Evolutionary conservation across 2,888 invertebrate genomes (phyloP).

Genomic region (Eustalomyia histrio): DNA sequence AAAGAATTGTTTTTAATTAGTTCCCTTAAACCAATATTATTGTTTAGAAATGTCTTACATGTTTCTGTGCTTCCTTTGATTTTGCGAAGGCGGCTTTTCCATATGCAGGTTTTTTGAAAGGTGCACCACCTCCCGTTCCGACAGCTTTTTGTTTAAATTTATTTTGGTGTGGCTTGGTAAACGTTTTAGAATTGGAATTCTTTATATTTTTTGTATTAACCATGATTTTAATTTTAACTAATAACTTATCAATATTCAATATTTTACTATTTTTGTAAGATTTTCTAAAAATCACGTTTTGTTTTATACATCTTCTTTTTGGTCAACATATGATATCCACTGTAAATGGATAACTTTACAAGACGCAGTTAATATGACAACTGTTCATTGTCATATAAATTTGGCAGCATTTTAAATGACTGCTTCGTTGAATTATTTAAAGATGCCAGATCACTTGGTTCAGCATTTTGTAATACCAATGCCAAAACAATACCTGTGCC

Average conservation of each 20-base stretch:
- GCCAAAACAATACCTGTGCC: no score
- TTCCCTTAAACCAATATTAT: not conserved
- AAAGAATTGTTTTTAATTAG: not conserved
- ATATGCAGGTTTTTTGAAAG: constrained; percentile 37
- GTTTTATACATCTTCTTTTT: constrained; percentile 33
- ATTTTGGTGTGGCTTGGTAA: constrained; percentile 1
- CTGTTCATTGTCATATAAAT: not conserved
- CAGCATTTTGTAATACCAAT: no score
- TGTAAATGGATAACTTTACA: not conserved
- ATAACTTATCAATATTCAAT: no score
- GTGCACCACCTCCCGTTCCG: not conserved
- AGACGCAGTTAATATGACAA: not conserved
- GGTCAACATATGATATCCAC: not conserved
- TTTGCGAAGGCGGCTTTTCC: constrained; percentile 23
- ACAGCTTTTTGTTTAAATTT: constrained; percentile 7
- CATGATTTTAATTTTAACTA: constrained; percentile 32
- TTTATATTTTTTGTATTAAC: constrained; percentile 19
- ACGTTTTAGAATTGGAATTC: not conserved
- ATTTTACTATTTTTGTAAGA: not conserved
- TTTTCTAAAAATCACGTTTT: constrained; percentile 31
- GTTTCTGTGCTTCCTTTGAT: constrained; percentile 32
- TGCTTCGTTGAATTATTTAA: not conserved
- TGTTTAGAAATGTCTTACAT: constrained; percentile 22
- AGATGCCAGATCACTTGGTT: not conserved
- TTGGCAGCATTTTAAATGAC: constrained; percentile 20